Percentiles rank a stretch among this genome's conserved stretches.
Conservation (phyloP, 2,113 vertebrate genomes). For the Vimba vimba region DNA sequence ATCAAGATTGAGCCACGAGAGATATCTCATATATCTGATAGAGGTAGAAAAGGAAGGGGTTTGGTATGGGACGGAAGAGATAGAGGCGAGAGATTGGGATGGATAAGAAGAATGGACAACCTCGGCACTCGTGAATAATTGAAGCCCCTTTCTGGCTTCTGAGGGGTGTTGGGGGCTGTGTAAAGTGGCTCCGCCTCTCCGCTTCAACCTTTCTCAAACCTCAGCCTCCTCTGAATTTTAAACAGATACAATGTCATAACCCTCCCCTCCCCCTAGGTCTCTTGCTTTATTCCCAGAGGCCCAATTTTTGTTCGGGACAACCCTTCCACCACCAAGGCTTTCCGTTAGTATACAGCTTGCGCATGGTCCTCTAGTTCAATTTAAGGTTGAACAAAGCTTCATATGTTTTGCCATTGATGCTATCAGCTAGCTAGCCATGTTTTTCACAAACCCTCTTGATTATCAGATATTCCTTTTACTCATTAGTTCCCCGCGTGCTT, state of each 20-base stretch:
- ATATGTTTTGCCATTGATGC: background rate
- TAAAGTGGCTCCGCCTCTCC: constrained; percentile 29
- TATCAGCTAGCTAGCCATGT: background rate
- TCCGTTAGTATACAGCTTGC: background rate
- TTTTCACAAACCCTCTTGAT: background rate
- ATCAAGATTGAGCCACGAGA: constrained; percentile 58
- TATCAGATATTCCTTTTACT: constrained; percentile 12
- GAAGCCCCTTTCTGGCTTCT: constrained; percentile 53
- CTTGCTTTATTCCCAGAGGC: constrained; percentile 31
- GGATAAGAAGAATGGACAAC: constrained; percentile 49
- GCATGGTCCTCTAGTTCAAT: background rate
- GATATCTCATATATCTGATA: constrained; percentile 44
- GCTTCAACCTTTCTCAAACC: constrained; percentile 52
- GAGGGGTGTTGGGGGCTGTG: constrained; percentile 39
- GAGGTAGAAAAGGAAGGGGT: constrained; percentile 36
- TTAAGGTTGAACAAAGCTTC: background rate
- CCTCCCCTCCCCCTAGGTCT: constrained; percentile 46
- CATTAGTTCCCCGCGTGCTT: constrained; percentile 36
- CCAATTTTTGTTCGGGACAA: constrained; percentile 62
- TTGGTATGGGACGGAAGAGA: constrained; percentile 55
- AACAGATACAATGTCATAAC: constrained; percentile 55
- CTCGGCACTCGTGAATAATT: constrained; percentile 71
- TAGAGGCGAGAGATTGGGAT: constrained; percentile 47
- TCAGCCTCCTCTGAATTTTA: constrained; percentile 65
- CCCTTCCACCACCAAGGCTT: constrained; percentile 58